Conservation (phyloP, 2,888 invertebrate species). For the Callyntrura guangdongensis region DNA sequence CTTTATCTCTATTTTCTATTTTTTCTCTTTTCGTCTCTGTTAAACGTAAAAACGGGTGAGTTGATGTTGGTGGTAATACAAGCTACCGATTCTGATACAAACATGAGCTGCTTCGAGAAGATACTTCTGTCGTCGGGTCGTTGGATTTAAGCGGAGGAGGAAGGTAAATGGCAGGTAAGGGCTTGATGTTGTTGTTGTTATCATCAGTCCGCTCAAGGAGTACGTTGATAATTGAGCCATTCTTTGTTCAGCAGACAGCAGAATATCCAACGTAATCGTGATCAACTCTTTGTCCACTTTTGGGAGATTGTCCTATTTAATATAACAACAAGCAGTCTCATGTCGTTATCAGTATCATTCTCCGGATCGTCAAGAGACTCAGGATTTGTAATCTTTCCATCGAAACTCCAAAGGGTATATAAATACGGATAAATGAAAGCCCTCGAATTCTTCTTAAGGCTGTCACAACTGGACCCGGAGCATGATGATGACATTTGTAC, state of each 20-base stretch:
- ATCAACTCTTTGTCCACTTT: conserved; percentile 64
- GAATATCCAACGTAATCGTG: conserved; percentile 57
- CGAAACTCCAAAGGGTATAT: conserved; percentile 43
- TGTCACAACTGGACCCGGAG: conserved; percentile 61
- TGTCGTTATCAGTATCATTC: conserved; percentile 29
- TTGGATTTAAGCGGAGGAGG: not conserved
- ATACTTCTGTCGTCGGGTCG: not conserved
- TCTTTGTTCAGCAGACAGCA: conserved; percentile 52
- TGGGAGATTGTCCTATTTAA: conserved; percentile 57
- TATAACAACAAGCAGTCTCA: conserved; percentile 28
- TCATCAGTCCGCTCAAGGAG: conserved; percentile 13
- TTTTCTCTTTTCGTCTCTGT: too few relatives aligned
- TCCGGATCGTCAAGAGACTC: conserved; percentile 24
- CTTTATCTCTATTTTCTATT: not conserved
- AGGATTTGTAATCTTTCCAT: conserved; percentile 67
- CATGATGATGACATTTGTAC: conserved; percentile 66
- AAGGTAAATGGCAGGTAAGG: not conserved
- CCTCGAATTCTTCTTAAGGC: not conserved
- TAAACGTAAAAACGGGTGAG: too few relatives aligned
- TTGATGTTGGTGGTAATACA: too few relatives aligned
- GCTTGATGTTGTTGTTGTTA: not conserved
- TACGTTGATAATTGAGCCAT: conserved; percentile 50
- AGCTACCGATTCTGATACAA: too few relatives aligned
- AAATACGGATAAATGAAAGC: not conserved
- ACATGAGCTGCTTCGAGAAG: not conserved